Evolutionary conservation across 1,140 invertebrate species (phyloP), one percentile per base, ranked within the genome.

Genomic region (Pissodes strobi): DNA sequence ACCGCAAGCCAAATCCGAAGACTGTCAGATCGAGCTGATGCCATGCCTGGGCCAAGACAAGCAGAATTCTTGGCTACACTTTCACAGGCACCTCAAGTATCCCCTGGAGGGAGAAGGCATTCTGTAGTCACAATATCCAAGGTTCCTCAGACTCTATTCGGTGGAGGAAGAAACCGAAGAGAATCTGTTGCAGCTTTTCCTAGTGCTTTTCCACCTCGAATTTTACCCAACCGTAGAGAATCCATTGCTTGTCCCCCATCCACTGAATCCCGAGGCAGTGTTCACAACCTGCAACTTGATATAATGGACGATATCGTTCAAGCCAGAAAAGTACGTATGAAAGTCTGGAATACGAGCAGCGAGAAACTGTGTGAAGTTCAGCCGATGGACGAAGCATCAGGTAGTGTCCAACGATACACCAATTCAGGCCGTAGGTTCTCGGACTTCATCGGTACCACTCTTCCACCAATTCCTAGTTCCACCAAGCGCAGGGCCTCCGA

Each of bases 291-390:
- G 15, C 89, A 92, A 70, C 79, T 92, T 56, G 90, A 93, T 71
- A 92, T 92, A 58, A 92, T 93, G 90, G 90, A 92, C 69, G 89
- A 92, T 71, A 92, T 93, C 30, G 86, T 92, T 17, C 89, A 90
- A 74, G 87, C 88, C 0, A 82, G 88, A 37, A 92, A 92, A 82
- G 90, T 89, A 0, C 82, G 87, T 39, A 86, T 92, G 82, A 91
- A 90, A 77, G 85, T 93, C 72, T 92, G 90, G 87, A 90, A 88
- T 45, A 91, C 89, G 1, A 87, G 88, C 48, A 87, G 84, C 59
- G 90, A 93, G 75, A 86, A 87, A 61, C 86, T 92, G 0, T 91
- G 89, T 74, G 90, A 92, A 75, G 87, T 92, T 1, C 88, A 91
- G 69, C 86, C 88, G 0, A 70, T 91, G 1, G 88, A 90, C 63